Percentiles rank a stretch among this genome's conserved stretches.
Conservation (phyloP, 2,888 invertebrate species). For the Hydriomena furcata region DNA sequence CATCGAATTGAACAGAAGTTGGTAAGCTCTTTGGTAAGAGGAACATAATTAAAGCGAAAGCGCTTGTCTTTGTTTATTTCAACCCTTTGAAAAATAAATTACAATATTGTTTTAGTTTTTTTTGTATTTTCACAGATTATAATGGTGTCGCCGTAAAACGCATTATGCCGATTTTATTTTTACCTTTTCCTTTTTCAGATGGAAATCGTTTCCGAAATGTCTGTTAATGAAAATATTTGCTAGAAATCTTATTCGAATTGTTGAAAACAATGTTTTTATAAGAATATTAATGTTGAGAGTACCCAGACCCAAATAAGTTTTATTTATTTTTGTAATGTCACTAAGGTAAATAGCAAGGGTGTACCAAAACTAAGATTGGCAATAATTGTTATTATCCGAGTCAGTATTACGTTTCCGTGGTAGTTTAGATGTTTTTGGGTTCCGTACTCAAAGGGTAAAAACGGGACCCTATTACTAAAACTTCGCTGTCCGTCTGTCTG, state of each 20-base stretch:
- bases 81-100: no score
- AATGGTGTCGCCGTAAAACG: conserved; percentile 33
- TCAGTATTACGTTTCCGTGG: no score
- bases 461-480: no score
- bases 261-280: conserved; percentile 3
- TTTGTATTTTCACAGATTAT: conserved; percentile 27
- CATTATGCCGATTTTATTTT: conserved; percentile 38
- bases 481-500: no score
- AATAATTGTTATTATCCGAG: no score
- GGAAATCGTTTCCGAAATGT: conserved; percentile 33
- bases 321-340: no score
- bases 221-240: conserved; percentile 16
- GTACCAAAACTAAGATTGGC: no score
- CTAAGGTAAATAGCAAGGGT: no score
- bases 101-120: no score
- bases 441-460: no score
- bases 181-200: conserved; percentile 33
- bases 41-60: not conserved
- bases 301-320: not conserved
- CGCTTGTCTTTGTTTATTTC: conserved; percentile 18
- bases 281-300: not conserved
- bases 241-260: conserved; percentile 14
- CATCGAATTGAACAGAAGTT: not conserved
- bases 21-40: no score
- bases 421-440: no score